Base-by-base conservation (phyloP, 2,888 invertebrate species). In the Isoperla grammatica region DNA sequence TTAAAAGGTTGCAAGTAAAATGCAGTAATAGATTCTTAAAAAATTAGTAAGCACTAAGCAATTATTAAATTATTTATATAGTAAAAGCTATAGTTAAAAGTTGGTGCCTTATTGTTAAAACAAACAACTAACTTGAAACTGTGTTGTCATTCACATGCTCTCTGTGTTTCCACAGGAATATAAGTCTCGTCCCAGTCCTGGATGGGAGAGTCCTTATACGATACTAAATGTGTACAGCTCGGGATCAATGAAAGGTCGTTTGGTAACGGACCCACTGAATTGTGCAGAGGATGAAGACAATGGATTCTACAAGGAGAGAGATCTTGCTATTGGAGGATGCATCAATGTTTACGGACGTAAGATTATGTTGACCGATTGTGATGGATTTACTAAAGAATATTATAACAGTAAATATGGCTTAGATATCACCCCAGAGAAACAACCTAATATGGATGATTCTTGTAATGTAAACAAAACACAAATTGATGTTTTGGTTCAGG, bases 351-450 rank as follows among this genome's bases (percentile, higher is more conserved):
- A 83, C 69, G 93, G 93, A 1, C 80, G 95, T 19, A 85, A 85
- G 64, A 81, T 94, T 19, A 80, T 91, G 0, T 74, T 96, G 0
- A 88, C 85, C 0, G 87, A 90, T 71, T 90, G 93, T 68, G 95
- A 96, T 74, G 78, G 82, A 1, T 94, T 86, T 68, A 95, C 95
- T 0, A 87, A 85, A 72, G 86, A 90, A 59, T 95, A 88, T 74
- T 95, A 94, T 74, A 77, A 82, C 2, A 79, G 81, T 59, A 87
- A 86, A 63, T 85, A 81, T 70, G 83, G 84, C 40, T 74, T 85
- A 63, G 71, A 68, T 67, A 69, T 57, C 57, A 29, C 29, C 29
- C 29, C 29, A 8, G 29, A 8, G 29, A 29, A 8, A 4, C 29
- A 8, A 29, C 29, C 29, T 29, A 6, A 8, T 4, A 6, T 29